Evolutionary conservation across 2,113 vertebrate species (phyloP), one percentile per base, ranked within the genome.

Genomic region (Abramis brama): DNA sequence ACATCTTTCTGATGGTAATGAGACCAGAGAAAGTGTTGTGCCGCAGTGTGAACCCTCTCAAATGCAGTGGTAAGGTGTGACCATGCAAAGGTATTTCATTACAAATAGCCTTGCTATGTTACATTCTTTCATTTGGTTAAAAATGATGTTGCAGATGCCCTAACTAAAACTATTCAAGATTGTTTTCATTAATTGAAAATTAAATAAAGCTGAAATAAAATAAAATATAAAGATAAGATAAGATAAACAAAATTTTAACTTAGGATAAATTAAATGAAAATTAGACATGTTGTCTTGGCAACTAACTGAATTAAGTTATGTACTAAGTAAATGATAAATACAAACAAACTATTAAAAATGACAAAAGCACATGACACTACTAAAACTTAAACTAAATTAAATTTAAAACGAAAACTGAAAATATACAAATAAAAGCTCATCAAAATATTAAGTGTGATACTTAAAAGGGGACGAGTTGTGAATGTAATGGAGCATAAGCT

Each of bases 1-100:
- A 83, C 19, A 21, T 27, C 79, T 62, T 79, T 70, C 78, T 79
- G 82, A 86, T 83, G 78, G 57, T 86, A 79, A 88, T 88, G 60
- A 89, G 79, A 64, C 78, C 62, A 82, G 13, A 25, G 82, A 7
- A 86, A 71, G 60, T 66, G 39, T 71, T 71, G 36, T 23, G 68
- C 68, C 68, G 43, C n/a, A 12, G 86, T n/a, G 36, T 66, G 45
- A 45, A 39, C 80, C 77, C 45, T 78, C 62, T 73, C 68, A 25
- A 57, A 39, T 1, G 66, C 73, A 19, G 64, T 25, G 57, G 19
- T 62, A 84, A 87, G 85, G 55, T 70, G 45, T 75, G 83, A 80
- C 83, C 66, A 76, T 27, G n/a, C 57, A 57, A 43, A 79, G 66
- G 47, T 39, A 60, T 84, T 52, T 87, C 43, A 62, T 84, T 79